Base-by-base conservation (phyloP, 2,113 vertebrate genomes). In the Notothenia coriiceps region DNA sequence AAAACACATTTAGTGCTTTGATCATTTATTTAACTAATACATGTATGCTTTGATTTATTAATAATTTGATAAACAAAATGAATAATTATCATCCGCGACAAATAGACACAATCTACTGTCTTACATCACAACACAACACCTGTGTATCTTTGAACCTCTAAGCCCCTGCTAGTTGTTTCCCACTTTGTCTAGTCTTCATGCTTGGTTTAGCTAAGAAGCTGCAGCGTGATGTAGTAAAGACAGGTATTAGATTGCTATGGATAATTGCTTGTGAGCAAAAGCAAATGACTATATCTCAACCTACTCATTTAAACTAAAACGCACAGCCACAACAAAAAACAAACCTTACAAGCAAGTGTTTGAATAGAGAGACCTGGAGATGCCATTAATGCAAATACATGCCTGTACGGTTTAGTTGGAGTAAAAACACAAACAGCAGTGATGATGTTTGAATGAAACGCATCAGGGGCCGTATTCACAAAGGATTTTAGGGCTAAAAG, bases 371-470 rank as follows among this genome's bases (percentile, higher is more conserved):
- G 10, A 1, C 49, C 50, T n/a, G 66, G 70, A 22, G 44, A 49
- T 64, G 15, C 17, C 2, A 61, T 67, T 61, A 55, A 18, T 69
- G 14, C 61, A 13, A 54, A 62, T 50, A 22, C 25, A 56, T 43
- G 29, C 3, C 29, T 49, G 7, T 66, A 55, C 5, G 61, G 43
- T 54, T 56, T 54, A 52, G 40, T 67, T 49, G 25, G 11, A 49
- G 43, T 71, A 20, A 73, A 56, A 59, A 63, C 9, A 33, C 33
- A 49, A 68, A 65, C 29, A 55, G 59, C 44, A 6, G 2, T 7
- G 1, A 17, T 67, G 15, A 29, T 35, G 50, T 46, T 70, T 68
- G 54, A 76, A 84, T 60, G 18, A 65, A 82, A 77, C 40, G 40
- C 67, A 17, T 59, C 29, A 20, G 87, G n/a, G n/a, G n/a, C n/a